Evolutionary conservation across 2,113 vertebrate species (phyloP).

Genomic region (Beaufortia kweichowensis): DNA sequence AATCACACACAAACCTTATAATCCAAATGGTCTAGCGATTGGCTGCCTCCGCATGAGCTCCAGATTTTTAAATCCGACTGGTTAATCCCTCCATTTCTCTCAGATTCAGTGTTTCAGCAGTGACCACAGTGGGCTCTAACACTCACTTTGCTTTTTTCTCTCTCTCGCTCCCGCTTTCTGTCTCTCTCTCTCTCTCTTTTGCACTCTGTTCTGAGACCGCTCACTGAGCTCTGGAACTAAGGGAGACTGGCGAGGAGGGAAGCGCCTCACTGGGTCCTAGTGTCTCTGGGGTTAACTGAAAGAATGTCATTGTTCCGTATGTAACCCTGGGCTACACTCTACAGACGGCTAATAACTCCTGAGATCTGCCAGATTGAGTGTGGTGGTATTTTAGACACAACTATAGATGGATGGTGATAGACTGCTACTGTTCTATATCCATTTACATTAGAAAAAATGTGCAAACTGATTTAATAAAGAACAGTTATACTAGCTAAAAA

Average conservation of each 20-base stretch:
- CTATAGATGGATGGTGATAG: conserved; percentile 3
- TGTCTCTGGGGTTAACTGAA: conserved; percentile 52
- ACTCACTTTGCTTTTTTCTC: conserved; percentile 64
- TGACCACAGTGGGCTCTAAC: conserved; percentile 63
- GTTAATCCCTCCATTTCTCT: conserved; percentile 67
- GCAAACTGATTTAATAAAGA: background rate
- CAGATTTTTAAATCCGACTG: conserved; percentile 66
- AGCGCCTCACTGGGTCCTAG: conserved; percentile 75
- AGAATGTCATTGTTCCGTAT: conserved; percentile 53
- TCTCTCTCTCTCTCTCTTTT: conserved; percentile 53
- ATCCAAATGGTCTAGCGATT: conserved; percentile 65
- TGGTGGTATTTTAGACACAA: background rate
- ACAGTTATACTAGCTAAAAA: background rate
- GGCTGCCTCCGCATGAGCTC: conserved; percentile 66
- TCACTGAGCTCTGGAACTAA: conserved; percentile 68
- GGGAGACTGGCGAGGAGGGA: conserved; percentile 58
- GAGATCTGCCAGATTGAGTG: background rate
- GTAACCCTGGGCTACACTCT: conserved; percentile 31
- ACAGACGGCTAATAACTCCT: conserved; percentile 9
- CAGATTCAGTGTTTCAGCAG: conserved; percentile 58
- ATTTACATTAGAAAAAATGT: too few relatives aligned
- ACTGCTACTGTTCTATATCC: background rate
- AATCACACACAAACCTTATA: conserved; percentile 70
- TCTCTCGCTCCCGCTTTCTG: conserved; percentile 52
- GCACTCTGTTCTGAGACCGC: conserved; percentile 56